phyloP scores from a whole-genome alignment of 2,888 invertebrate species.

The Netelia fuscicornis region DNA sequence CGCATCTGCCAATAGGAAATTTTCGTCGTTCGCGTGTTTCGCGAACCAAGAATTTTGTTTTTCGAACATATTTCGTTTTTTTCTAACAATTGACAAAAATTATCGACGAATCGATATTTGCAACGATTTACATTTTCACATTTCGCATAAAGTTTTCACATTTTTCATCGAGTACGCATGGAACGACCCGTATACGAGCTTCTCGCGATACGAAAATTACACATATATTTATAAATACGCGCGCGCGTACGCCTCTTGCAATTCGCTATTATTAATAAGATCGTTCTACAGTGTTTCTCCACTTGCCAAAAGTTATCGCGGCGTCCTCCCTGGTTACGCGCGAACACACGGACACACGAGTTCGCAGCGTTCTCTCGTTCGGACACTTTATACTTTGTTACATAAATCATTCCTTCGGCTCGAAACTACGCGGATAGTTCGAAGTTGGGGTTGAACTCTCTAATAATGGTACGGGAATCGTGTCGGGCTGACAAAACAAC shows the following conservation, averaged over 20 bases:
- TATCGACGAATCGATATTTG: neutral
- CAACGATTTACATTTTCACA: neutral
- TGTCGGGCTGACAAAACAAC: neutral
- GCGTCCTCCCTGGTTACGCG: constrained; percentile 1
- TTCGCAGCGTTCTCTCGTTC: constrained; percentile 7
- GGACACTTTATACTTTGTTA: constrained; percentile 23
- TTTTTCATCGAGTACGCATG: constrained; percentile 27
- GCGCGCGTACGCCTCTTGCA: constrained; percentile 47
- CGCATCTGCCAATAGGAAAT: constrained; percentile 23
- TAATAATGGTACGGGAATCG: constrained; percentile 24
- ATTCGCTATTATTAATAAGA: constrained; percentile 73
- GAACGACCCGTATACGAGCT: constrained; percentile 5
- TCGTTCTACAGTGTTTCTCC: constrained; percentile 70
- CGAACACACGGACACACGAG: neutral
- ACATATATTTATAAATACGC: constrained; percentile 5
- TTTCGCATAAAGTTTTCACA: neutral
- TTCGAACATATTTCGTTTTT: neutral
- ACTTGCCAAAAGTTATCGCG: constrained; percentile 64
- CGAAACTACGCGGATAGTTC: neutral
- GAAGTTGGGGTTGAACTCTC: neutral
- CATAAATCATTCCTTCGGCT: constrained; percentile 43
- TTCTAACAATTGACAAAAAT: neutral
- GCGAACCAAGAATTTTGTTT: neutral
- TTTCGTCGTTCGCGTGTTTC: constrained; percentile 1
- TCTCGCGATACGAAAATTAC: neutral